phyloP scores from a whole-genome alignment of 2,797 vertebrate genomes.

The Artibeus lituratus region DNA sequence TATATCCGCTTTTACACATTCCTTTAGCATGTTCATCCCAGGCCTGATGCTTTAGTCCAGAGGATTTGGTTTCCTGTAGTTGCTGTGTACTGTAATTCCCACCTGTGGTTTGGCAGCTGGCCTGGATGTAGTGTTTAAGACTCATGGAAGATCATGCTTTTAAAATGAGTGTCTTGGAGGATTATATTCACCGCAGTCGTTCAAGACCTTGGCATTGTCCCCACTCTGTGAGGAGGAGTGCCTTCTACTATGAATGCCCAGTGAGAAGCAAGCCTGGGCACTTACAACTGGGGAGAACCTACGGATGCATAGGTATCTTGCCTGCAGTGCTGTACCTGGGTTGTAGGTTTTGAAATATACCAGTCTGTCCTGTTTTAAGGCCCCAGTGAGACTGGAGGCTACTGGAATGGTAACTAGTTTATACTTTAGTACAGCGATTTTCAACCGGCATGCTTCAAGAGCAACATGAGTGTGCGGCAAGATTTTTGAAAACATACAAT shows the following conservation, averaged over 20 bases:
- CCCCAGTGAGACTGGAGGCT: not conserved
- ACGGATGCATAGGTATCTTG: not conserved
- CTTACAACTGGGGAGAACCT: not conserved
- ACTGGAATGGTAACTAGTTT: not conserved
- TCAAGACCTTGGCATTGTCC: not conserved
- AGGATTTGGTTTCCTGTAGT: conserved; percentile 22
- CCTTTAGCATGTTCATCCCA: not conserved
- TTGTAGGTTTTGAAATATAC: not conserved
- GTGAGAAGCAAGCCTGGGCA: not conserved
- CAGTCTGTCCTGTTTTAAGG: not conserved
- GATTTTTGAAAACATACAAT: not conserved
- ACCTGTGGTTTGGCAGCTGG: conserved; percentile 14
- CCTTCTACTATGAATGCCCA: not conserved
- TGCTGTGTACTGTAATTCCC: not conserved
- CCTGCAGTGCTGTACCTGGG: not conserved
- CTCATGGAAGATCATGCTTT: not conserved
- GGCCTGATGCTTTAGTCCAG: not conserved
- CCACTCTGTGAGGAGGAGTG: not conserved
- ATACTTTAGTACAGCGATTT: not conserved
- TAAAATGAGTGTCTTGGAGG: not conserved
- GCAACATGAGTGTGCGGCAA: not conserved
- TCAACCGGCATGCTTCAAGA: not conserved
- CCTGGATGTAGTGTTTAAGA: conserved; percentile 12
- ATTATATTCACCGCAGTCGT: conserved; percentile 11
- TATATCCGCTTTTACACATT: not conserved